Percentiles rank a stretch among this genome's conserved stretches.
phyloP scores from a whole-genome alignment of 1,140 invertebrate genomes.

The Anagrus nilaparvatae region DNA sequence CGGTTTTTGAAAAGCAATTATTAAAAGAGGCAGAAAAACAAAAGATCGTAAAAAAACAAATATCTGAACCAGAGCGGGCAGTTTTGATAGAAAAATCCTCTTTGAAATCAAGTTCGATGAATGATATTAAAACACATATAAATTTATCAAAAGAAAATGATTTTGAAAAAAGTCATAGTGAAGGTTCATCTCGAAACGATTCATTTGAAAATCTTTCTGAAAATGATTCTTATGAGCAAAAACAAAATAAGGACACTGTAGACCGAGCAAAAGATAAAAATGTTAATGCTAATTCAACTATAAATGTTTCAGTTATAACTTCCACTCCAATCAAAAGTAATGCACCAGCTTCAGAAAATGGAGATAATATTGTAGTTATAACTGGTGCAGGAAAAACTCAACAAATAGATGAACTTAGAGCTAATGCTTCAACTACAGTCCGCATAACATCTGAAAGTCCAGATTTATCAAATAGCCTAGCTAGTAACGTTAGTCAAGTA shows the following conservation, averaged over 20 bases:
- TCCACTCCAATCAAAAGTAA: conserved; percentile 36
- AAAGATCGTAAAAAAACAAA: conserved; percentile 8
- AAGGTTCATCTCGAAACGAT: conserved; percentile 34
- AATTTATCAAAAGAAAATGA: conserved; percentile 19
- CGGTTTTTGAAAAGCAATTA: conserved; percentile 36
- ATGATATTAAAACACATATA: conserved; percentile 31
- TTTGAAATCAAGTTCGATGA: conserved; percentile 31
- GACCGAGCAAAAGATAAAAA: conserved; percentile 19
- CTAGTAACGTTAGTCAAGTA: conserved; percentile 60
- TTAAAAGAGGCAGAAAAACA: conserved; percentile 24
- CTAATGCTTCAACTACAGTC: conserved; percentile 50
- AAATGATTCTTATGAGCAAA: conserved; percentile 17
- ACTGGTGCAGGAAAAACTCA: conserved; percentile 27
- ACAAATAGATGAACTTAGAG: conserved; percentile 27
- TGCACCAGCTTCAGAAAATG: conserved; percentile 26
- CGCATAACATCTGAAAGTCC: conserved; percentile 45
- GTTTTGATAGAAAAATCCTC: conserved; percentile 18
- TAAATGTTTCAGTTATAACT: conserved; percentile 38
- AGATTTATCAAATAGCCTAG: conserved; percentile 56
- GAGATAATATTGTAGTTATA: conserved; percentile 37
- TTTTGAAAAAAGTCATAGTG: conserved; percentile 28
- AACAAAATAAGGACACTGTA: conserved; percentile 19
- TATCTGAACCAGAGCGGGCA: neutral
- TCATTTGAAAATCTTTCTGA: conserved; percentile 32
- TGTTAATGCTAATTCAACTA: conserved; percentile 15